These are phyloP conservation scores for Megaleporinus macrocephalus DNA, from an alignment of 2,113 vertebrate genomes.

Conservation along the genomic window DNA sequence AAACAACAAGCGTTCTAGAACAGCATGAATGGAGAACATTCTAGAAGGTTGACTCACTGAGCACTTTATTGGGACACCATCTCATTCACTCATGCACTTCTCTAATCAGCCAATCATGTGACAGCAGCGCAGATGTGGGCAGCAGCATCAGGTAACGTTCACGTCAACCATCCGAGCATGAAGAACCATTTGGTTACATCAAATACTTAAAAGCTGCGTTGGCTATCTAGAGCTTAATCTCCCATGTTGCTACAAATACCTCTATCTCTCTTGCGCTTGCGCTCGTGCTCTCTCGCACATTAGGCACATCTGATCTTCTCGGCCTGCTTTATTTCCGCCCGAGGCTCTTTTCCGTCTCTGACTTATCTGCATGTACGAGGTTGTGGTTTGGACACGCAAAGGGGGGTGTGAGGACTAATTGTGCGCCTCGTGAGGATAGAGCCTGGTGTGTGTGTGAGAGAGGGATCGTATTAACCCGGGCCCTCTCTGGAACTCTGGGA, in stretches of 20 bases:
- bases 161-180: background rate
- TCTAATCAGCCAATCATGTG: too few relatives aligned
- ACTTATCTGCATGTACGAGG: conserved; percentile 16
- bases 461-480: conserved; percentile 1
- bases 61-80: too few relatives aligned
- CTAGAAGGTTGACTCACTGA: too few relatives aligned
- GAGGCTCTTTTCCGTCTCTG: background rate
- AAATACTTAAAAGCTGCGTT: background rate
- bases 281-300: background rate
- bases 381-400: conserved; percentile 1
- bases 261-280: background rate
- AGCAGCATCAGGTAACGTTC: too few relatives aligned
- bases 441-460: background rate
- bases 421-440: background rate
- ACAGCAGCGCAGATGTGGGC: too few relatives aligned
- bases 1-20: too few relatives aligned
- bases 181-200: background rate
- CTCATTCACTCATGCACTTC: too few relatives aligned
- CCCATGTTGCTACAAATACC: background rate
- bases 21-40: too few relatives aligned
- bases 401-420: conserved; percentile 12
- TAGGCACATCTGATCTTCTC: background rate
- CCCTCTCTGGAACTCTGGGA: background rate
- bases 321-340: background rate
- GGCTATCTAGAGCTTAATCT: background rate